These are phyloP conservation scores for Centropyge bicolor DNA, from an alignment of 2,797 vertebrate genomes.

Conservation along the genomic window DNA sequence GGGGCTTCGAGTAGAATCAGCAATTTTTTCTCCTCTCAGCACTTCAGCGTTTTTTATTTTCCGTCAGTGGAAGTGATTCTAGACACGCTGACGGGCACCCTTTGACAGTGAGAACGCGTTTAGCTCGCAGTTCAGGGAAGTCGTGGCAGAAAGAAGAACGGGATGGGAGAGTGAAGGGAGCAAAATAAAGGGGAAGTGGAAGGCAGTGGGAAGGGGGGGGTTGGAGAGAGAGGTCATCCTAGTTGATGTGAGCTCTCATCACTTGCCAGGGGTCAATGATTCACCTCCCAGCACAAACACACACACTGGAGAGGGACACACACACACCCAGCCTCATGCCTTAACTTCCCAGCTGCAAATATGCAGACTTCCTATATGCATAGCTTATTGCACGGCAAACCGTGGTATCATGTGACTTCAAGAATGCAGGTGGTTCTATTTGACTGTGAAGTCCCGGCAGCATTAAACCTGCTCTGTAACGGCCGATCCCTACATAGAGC, in stretches of 20 bases:
- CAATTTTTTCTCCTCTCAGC: constrained; percentile 52
- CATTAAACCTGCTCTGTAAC: constrained; percentile 54
- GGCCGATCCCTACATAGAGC: constrained; percentile 36
- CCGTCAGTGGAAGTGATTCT: constrained; percentile 73
- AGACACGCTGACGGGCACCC: constrained; percentile 50
- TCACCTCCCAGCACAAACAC: constrained; percentile 52
- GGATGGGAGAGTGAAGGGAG: constrained; percentile 48
- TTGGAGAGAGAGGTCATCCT: constrained; percentile 51
- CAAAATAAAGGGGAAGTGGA: constrained; percentile 46
- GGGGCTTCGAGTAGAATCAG: constrained; percentile 64
- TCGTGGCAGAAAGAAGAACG: constrained; percentile 46
- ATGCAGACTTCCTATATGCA: constrained; percentile 30
- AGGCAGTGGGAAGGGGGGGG: neutral
- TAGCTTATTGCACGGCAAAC: constrained; percentile 36
- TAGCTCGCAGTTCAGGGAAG: constrained; percentile 55
- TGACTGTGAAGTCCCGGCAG: constrained; percentile 50
- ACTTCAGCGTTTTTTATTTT: constrained; percentile 67
- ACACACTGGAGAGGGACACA: constrained; percentile 4
- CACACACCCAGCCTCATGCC: constrained; percentile 15
- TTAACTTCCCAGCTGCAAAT: constrained; percentile 32
- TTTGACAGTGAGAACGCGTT: constrained; percentile 58
- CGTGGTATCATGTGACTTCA: constrained; percentile 67
- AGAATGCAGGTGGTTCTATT: constrained; percentile 71
- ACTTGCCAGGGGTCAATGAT: constrained; percentile 72
- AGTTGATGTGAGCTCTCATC: constrained; percentile 75